Conservation (phyloP, 2,888 invertebrate genomes). For the Epinotia brunnichana region DNA sequence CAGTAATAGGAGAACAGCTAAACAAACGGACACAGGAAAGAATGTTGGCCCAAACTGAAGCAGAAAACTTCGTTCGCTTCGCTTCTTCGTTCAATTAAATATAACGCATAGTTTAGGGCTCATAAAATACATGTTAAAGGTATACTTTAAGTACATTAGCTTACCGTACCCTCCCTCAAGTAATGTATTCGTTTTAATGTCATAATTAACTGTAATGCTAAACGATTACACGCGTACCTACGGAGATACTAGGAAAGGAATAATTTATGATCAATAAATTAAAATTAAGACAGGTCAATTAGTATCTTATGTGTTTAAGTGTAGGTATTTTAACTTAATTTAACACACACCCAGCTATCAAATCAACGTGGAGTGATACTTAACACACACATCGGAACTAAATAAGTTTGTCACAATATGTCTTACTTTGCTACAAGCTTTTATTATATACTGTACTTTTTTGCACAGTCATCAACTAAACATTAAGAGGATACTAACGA, state of each 20-base stretch:
- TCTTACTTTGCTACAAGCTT: background rate
- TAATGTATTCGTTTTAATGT: slow-evolving; percentile 3
- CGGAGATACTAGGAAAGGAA: background rate
- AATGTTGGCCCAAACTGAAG: too few relatives aligned
- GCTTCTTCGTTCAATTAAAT: too few relatives aligned
- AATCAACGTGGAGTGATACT: background rate
- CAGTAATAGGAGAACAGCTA: too few relatives aligned
- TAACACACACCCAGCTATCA: background rate
- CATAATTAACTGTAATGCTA: slow-evolving; percentile 22
- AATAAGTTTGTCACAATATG: background rate
- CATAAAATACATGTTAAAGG: background rate
- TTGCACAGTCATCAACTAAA: too few relatives aligned
- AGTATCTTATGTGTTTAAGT: slow-evolving; percentile 14
- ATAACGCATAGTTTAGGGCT: background rate
- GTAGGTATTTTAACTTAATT: background rate
- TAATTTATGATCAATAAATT: slow-evolving; percentile 32
- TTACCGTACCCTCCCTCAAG: background rate
- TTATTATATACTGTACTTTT: too few relatives aligned
- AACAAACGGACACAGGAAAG: too few relatives aligned
- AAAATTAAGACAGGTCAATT: slow-evolving; percentile 14
- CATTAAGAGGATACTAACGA: too few relatives aligned
- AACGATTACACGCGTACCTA: slow-evolving; percentile 3
- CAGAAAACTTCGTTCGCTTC: too few relatives aligned
- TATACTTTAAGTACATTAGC: background rate
- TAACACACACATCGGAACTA: background rate